Evolutionary conservation across 2,797 vertebrate genomes (phyloP).

Genomic region (Percopsis omiscomaycus): DNA sequence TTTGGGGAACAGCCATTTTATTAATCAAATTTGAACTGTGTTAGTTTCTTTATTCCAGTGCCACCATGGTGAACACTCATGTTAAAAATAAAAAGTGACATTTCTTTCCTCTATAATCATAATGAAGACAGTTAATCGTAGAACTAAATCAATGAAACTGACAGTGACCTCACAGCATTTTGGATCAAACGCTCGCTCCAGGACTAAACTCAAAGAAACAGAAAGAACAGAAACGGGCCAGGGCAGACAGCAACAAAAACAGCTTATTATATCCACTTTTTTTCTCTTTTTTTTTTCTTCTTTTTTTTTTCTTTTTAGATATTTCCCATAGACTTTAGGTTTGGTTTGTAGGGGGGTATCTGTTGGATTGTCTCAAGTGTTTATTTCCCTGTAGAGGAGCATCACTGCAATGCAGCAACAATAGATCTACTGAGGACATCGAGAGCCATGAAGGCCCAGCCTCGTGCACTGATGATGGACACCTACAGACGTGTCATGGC

Average conservation of each 20-base stretch:
- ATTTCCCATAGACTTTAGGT: constrained; percentile 75
- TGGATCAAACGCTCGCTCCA: constrained; percentile 72
- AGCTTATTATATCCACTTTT: constrained; percentile 64
- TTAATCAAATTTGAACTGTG: constrained; percentile 80
- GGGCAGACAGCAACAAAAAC: constrained; percentile 62
- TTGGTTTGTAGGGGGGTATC: constrained; percentile 73
- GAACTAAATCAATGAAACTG: constrained; percentile 75
- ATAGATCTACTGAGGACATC: constrained; percentile 77
- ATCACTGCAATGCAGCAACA: constrained; percentile 76
- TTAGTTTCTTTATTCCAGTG: constrained; percentile 82
- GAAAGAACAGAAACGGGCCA: constrained; percentile 68
- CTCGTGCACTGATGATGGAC: constrained; percentile 75
- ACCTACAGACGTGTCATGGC: too few relatives aligned
- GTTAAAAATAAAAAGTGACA: constrained; percentile 79
- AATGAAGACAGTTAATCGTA: constrained; percentile 75
- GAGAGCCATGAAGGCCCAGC: constrained; percentile 71
- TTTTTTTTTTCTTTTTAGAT: constrained; percentile 57
- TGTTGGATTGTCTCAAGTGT: constrained; percentile 81
- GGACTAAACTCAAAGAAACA: constrained; percentile 60
- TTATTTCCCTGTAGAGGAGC: constrained; percentile 79
- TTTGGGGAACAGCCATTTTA: constrained; percentile 82
- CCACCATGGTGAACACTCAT: constrained; percentile 78
- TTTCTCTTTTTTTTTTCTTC: too few relatives aligned
- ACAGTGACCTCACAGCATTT: constrained; percentile 79
- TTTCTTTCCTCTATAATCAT: constrained; percentile 68